phyloP scores from a whole-genome alignment of 2,797 vertebrate genomes.

The Siniperca undulata region DNA sequence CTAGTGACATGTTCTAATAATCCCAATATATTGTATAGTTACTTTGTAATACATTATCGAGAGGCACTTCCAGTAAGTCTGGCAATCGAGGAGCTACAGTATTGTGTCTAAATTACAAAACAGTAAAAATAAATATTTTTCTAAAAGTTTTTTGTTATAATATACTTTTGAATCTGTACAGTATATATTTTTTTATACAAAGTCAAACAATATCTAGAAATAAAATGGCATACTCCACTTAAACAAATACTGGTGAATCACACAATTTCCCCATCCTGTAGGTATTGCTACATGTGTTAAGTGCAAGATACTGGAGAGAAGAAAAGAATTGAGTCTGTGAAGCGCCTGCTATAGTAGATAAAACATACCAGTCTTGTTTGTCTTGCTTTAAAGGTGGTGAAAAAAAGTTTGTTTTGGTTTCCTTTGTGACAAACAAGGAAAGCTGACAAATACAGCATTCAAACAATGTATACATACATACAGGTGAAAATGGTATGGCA shows the following conservation, averaged over 20 bases:
- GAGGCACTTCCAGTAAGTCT: constrained; percentile 99
- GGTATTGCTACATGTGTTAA: constrained; percentile 95
- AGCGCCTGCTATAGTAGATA: constrained; percentile 80
- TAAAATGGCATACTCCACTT: constrained; percentile 90
- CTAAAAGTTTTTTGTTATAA: constrained; percentile 89
- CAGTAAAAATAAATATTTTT: constrained; percentile 99
- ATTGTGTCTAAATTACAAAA: constrained; percentile 98
- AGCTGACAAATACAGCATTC: constrained; percentile 70
- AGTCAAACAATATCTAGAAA: constrained; percentile 91
- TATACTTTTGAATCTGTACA: constrained; percentile 90
- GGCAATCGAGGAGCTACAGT: constrained; percentile 95
- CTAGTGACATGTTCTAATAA: constrained; percentile 94
- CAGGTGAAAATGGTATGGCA: constrained; percentile 73
- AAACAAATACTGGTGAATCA: constrained; percentile 91
- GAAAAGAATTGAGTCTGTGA: constrained; percentile 85
- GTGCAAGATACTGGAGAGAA: constrained; percentile 92
- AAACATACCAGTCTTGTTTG: constrained; percentile 83
- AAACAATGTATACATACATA: constrained; percentile 69
- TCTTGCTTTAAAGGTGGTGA: constrained; percentile 74
- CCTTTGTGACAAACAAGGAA: constrained; percentile 71
- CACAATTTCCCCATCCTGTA: constrained; percentile 84
- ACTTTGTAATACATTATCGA: constrained; percentile 94
- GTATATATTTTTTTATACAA: constrained; percentile 93
- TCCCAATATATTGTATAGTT: constrained; percentile 93
- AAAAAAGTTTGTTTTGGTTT: constrained; percentile 79